Percentiles rank a stretch among this genome's conserved stretches.
Evolutionary conservation across 2,113 vertebrate genomes (phyloP).

Genomic region (Callorhinus ursinus): DNA sequence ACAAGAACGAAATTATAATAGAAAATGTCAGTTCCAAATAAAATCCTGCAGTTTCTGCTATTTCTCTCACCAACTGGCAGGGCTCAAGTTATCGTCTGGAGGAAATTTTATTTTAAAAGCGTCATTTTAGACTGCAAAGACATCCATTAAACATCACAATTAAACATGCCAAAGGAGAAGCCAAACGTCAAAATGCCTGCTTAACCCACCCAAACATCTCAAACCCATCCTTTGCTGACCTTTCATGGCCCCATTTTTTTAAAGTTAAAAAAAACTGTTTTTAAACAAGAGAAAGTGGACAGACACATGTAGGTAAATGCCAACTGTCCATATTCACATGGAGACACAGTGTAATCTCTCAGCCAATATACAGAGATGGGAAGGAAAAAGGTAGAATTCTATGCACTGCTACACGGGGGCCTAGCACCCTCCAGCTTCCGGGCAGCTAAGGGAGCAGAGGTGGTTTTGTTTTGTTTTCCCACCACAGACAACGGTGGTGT

Average conservation of each 20-base stretch:
- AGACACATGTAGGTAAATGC: background rate
- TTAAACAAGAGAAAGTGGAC: background rate
- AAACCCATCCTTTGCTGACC: background rate
- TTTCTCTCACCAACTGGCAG: background rate
- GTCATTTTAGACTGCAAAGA: background rate
- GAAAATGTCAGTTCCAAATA: background rate
- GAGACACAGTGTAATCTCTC: background rate
- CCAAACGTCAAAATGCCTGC: background rate
- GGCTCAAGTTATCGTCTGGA: background rate
- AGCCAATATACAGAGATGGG: background rate
- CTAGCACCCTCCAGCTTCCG: background rate
- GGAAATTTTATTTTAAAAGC: background rate
- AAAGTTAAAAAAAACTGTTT: background rate
- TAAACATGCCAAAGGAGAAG: background rate
- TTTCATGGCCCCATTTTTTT: background rate
- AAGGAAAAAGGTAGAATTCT: background rate
- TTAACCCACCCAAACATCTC: background rate
- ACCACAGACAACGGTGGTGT: background rate
- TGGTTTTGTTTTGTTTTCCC: background rate
- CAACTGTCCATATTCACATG: background rate
- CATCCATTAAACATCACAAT: background rate
- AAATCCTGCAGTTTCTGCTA: background rate
- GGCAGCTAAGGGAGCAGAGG: background rate
- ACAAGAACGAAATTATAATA: background rate
- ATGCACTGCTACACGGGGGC: background rate